A percentile compares a stretch with the other conserved stretches of the same genome.
Conservation (phyloP, 2,797 vertebrate genomes). For the Clarias fuscus region DNA sequence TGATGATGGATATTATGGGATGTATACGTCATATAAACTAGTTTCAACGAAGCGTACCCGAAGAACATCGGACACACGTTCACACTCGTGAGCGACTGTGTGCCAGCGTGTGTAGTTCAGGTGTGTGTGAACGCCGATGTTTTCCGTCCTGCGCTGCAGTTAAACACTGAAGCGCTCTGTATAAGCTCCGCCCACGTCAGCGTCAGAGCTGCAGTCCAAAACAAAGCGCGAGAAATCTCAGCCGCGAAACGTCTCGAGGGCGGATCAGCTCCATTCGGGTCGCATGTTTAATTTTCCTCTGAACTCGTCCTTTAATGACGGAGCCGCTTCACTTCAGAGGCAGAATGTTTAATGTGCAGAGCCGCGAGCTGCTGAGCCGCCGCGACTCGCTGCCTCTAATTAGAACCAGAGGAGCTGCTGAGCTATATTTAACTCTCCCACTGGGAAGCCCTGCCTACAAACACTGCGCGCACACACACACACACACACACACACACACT, state of each 20-base stretch:
- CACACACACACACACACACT: background rate
- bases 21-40: background rate
- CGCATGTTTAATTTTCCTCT: slow-evolving; percentile 11
- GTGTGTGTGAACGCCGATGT: background rate
- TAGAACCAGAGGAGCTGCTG: slow-evolving; percentile 48
- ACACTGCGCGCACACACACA: background rate
- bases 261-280: background rate
- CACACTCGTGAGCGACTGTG: background rate
- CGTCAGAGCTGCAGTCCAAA: background rate
- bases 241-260: background rate
- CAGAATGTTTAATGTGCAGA: background rate
- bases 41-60: too few relatives aligned
- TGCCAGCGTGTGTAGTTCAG: background rate
- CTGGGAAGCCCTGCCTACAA: slow-evolving; percentile 23
- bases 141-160: background rate
- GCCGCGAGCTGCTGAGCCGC: background rate
- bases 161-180: too few relatives aligned
- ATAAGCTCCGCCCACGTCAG: too few relatives aligned
- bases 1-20: slow-evolving; percentile 48
- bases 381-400: slow-evolving; percentile 32
- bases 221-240: background rate
- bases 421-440: slow-evolving; percentile 42
- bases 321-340: background rate
- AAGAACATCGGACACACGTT: background rate
- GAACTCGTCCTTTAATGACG: slow-evolving; percentile 17